These are phyloP conservation scores for Osmerus eperlanus DNA, from an alignment of 2,113 vertebrate species.

Conservation along the genomic window DNA sequence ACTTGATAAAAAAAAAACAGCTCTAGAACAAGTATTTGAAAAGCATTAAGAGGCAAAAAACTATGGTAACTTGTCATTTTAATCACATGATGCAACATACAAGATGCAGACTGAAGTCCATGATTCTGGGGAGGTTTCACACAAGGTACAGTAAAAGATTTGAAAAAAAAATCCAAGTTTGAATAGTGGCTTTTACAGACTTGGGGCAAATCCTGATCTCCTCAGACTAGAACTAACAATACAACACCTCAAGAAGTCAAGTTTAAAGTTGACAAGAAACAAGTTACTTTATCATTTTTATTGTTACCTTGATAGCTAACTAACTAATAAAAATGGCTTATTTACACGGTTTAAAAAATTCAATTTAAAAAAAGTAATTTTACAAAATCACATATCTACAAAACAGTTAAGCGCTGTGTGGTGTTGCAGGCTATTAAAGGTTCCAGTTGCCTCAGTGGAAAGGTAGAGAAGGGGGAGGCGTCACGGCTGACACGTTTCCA, in stretches of 20 bases:
- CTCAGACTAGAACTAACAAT: not conserved
- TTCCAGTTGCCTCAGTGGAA: slow-evolving; percentile 20
- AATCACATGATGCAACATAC: slow-evolving; percentile 20
- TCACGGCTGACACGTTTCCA: slow-evolving; percentile 51
- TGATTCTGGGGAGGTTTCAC: slow-evolving; percentile 15
- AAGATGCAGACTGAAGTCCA: slow-evolving; percentile 13
- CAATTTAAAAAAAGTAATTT: slow-evolving; percentile 8
- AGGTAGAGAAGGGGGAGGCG: slow-evolving; percentile 51
- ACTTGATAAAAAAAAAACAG: not conserved
- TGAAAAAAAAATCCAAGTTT: not conserved
- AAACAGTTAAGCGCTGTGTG: slow-evolving; percentile 39
- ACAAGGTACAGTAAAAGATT: not conserved
- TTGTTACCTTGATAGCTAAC: slow-evolving; percentile 14
- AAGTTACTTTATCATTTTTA: slow-evolving; percentile 26
- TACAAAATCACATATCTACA: slow-evolving; percentile 25
- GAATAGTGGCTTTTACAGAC: not conserved
- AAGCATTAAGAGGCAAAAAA: not conserved
- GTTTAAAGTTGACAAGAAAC: slow-evolving; percentile 8
- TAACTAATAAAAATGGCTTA: slow-evolving; percentile 16
- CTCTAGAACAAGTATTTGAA: not conserved
- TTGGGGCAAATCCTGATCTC: not conserved
- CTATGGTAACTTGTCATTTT: slow-evolving; percentile 31
- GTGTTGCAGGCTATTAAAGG: slow-evolving; percentile 7
- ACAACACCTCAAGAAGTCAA: not conserved
- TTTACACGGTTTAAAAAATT: slow-evolving; percentile 9